Percentiles rank a stretch among this genome's conserved stretches.
phyloP scores from a whole-genome alignment of 2,113 vertebrate genomes.

The Lichenostomus cassidix region DNA sequence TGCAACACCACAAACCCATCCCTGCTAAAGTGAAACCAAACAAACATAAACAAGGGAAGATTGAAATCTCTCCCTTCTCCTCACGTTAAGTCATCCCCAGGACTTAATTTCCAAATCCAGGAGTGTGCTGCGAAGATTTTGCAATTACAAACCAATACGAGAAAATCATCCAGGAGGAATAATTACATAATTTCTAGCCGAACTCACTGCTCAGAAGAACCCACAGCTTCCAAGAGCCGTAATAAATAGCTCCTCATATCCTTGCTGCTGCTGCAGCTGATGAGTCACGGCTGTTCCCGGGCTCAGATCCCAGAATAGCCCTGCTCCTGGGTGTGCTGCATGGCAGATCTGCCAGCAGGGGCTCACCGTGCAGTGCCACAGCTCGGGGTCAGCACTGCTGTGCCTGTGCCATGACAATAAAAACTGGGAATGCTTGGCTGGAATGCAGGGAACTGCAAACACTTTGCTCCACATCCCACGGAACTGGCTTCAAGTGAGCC shows the following conservation, averaged over 20 bases:
- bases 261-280: constrained; percentile 41
- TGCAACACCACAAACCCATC: neutral
- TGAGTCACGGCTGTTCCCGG: constrained; percentile 72
- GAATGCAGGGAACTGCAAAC: neutral
- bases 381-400: neutral
- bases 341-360: constrained; percentile 50
- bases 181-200: constrained; percentile 75
- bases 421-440: neutral
- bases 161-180: constrained; percentile 77
- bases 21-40: constrained; percentile 1
- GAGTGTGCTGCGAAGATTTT: constrained; percentile 59
- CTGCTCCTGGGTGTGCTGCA: constrained; percentile 19
- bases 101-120: constrained; percentile 62
- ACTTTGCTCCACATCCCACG: neutral
- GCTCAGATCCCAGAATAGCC: constrained; percentile 65
- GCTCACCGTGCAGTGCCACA: neutral
- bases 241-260: constrained; percentile 74
- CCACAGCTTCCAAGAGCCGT: constrained; percentile 40
- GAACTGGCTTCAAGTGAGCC: rapidly evolving
- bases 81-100: neutral
- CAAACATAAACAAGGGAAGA: constrained; percentile 31
- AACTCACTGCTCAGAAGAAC: constrained; percentile 46
- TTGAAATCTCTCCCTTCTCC: constrained; percentile 14
- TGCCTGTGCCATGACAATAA: neutral
- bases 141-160: constrained; percentile 76